These are phyloP conservation scores for Aradophagus sp. DNA, from an alignment of 1,140 invertebrate species.

Conservation along the genomic window DNA sequence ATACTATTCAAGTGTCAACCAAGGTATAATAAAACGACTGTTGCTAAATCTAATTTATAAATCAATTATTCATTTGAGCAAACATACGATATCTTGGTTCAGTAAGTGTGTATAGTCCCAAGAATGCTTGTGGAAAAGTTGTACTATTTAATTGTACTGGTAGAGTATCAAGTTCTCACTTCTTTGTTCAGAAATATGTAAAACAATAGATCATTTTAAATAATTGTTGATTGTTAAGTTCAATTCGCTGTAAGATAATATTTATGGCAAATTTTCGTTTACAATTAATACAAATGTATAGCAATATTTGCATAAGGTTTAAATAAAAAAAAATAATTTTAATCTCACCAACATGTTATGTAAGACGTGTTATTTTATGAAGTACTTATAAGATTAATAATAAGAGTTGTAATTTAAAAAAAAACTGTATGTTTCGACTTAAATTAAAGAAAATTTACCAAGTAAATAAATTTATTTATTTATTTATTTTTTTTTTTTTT, in stretches of 20 bases:
- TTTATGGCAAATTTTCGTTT: too few species aligned
- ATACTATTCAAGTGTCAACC: background rate
- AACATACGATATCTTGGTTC: too few species aligned
- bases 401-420: background rate
- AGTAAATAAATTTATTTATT: constrained; percentile 2
- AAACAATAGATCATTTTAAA: too few species aligned
- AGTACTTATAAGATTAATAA: background rate
- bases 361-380: too few species aligned
- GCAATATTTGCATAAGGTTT: too few species aligned
- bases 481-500: constrained; percentile 14
- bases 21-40: background rate
- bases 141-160: background rate
- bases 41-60: background rate
- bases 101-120: background rate
- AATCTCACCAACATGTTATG: too few species aligned
- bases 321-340: too few species aligned
- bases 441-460: background rate
- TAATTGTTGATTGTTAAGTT: too few species aligned
- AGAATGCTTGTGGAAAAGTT: background rate
- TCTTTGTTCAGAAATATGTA: too few species aligned
- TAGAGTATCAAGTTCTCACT: too few species aligned
- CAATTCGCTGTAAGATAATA: too few species aligned
- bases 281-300: too few species aligned
- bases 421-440: background rate
- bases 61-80: background rate